Percentiles rank a stretch among this genome's conserved stretches.
Conservation (phyloP, 2,113 vertebrate species). For the Erythrolamprus reginae region DNA sequence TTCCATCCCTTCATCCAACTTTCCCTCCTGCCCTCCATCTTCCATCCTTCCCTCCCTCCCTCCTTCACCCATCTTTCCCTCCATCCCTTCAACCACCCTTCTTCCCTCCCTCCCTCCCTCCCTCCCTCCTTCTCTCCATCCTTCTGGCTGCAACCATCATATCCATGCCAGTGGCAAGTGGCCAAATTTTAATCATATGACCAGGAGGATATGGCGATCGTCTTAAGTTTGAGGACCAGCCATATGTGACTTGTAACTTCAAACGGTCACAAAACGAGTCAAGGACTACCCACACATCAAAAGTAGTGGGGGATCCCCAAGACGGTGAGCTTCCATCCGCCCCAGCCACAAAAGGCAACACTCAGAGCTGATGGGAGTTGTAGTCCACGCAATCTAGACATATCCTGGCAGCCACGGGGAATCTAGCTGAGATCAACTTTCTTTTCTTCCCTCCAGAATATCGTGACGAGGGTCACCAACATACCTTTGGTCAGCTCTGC, state of each 20-base stretch:
- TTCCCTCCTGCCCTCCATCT: too few species aligned
- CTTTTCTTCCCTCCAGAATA: constrained; percentile 54
- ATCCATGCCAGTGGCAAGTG: background rate
- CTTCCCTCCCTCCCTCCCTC: too few species aligned
- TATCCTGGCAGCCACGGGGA: too few species aligned
- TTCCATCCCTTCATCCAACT: too few species aligned
- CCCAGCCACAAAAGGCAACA: background rate
- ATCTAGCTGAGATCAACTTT: background rate
- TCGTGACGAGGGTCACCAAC: constrained; percentile 74
- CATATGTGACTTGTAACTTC: background rate
- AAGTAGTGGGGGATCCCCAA: background rate
- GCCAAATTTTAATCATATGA: background rate
- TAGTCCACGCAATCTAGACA: too few species aligned
- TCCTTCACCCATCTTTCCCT: too few species aligned
- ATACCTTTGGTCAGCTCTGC: constrained; percentile 86
- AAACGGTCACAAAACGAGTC: background rate
- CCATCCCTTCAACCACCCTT: too few species aligned
- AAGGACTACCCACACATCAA: background rate
- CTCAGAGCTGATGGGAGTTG: background rate
- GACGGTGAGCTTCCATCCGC: background rate
- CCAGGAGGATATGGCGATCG: background rate
- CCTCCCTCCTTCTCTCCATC: too few species aligned
- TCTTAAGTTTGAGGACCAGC: background rate
- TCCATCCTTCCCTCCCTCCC: too few species aligned
- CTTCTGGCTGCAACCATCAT: too few species aligned